Evolutionary conservation across 1,140 invertebrate genomes (phyloP), one percentile per base, ranked within the genome.

Genomic region (Drosophila littoralis): DNA sequence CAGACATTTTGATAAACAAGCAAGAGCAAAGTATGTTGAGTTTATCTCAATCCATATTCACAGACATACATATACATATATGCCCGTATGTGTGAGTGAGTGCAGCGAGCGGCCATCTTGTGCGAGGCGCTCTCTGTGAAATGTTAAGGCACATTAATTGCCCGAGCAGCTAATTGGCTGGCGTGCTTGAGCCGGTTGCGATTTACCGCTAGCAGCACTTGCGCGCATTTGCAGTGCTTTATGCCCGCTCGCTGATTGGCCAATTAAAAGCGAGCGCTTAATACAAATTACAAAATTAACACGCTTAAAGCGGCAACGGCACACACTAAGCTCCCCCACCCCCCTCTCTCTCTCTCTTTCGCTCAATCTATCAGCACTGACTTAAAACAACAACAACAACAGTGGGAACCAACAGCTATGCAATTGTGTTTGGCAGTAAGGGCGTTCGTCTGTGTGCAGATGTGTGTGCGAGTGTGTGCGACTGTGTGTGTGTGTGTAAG

Each of bases 361-460:
- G 6, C 54, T 43, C 36, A 0, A 28, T 28, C 13, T 42, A 43
- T 33, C 32, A 55, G 51, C 58, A 38, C 66, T 75, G 72, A 75
- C 77, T 32, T 15, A 32, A 33, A 42, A 38, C 46, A 67, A 68
- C 38, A 61, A 69, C 58, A 48, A 59, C 32, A 71, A 61, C 66
- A 81, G 33, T 57, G 68, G 22, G 12, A 35, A 70, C 55, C 50
- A 73, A 68, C 58, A 82, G 73, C 61, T 77, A 76, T 82, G 79
- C 79, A 81, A 81, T 83, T 83, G 80, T 81, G 64, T 81, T 81
- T 64, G 65, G 67, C 66, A 72, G 63, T 50, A 72, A 86, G 63
- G 64, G 63, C 82, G 75, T 75, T 65, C 73, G 77, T 76, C 33
- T 58, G 45, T 46, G 40, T 43, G 33, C n/a, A 33, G 22, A 12